Conservation (phyloP, 2,797 vertebrate species). For the Sebastes oblongus region DNA sequence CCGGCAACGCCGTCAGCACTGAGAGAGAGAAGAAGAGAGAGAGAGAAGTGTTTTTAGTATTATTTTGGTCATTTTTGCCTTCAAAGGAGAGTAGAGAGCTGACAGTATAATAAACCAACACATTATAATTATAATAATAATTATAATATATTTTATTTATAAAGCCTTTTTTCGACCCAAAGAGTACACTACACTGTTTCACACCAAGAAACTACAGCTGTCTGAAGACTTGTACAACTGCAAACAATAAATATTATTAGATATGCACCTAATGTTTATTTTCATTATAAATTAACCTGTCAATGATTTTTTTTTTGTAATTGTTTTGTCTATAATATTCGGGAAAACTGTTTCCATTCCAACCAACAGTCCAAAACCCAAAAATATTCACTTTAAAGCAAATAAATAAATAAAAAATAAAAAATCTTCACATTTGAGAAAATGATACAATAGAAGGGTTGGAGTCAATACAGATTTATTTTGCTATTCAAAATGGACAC, state of each 20-base stretch:
- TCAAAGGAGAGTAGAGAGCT: too few relatives aligned
- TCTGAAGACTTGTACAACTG: neutral
- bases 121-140: neutral
- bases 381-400: neutral
- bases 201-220: neutral
- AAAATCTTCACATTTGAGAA: too few relatives aligned
- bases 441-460: neutral
- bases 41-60: neutral
- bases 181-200: neutral
- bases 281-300: neutral
- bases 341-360: too few relatives aligned
- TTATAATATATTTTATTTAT: neutral
- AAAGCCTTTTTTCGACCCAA: neutral
- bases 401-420: neutral
- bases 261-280: neutral
- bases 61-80: neutral
- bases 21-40: neutral
- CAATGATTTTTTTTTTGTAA: too few relatives aligned
- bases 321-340: too few relatives aligned
- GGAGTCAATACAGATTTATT: too few relatives aligned
- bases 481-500: too few relatives aligned
- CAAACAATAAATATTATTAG: neutral
- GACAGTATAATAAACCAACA: neutral
- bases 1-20: slow-evolving; percentile 91
- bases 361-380: too few relatives aligned